Base-by-base conservation (phyloP, 1,140 invertebrate genomes). In the Mylabris phalerata region DNA sequence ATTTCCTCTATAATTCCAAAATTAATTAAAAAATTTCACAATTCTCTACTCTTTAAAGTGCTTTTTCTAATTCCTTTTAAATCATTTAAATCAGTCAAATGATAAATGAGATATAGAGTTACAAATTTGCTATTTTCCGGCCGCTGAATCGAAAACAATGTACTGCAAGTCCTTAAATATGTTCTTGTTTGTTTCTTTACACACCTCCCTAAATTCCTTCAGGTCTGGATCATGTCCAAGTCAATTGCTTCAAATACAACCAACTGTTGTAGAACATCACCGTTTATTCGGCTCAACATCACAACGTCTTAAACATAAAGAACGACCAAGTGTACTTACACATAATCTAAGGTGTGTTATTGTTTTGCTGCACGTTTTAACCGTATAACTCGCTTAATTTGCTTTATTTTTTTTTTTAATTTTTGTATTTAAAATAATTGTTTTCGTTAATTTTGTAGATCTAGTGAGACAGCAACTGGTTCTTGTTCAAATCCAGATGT, bases 181-280 rank as follows among this genome's bases (percentile, higher is more conserved):
- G 2, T 7, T 32, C 7, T 32, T 32, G 32, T 32, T 4, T 32
- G 32, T 32, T 4, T 5, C 7, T 32, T 32, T 4, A 32, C 32
- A 32, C 32, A 19, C 32, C 4, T 32, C 32, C 32, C 32, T 5
- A 32, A 4, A 32, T 32, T 32, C 63, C 65, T 66, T 55, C 77
- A 92, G 92, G 80, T 94, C 91, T 64, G 92, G 90, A 39, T 94
- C 92, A 61, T 94, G 89, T 73, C 92, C 91, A 57, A 91, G 88
- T 78, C 89, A 93, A 72, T 81, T 91, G 73, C 81, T 89, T 68
- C 85, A 89, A 67, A 75, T 77, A 66, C 75, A 80, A 63, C 79
- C 81, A 9, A 42, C 32, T 32, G 66, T 68, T 43, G 19, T 19
- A 19, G 66, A 67, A 54, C 65, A 67, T 58, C 72, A 74, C 55